A percentile compares a stretch with the other conserved stretches of the same genome.
These are phyloP conservation scores for Bufo gargarizans DNA, from an alignment of 2,113 vertebrate genomes.

Conservation along the genomic window DNA sequence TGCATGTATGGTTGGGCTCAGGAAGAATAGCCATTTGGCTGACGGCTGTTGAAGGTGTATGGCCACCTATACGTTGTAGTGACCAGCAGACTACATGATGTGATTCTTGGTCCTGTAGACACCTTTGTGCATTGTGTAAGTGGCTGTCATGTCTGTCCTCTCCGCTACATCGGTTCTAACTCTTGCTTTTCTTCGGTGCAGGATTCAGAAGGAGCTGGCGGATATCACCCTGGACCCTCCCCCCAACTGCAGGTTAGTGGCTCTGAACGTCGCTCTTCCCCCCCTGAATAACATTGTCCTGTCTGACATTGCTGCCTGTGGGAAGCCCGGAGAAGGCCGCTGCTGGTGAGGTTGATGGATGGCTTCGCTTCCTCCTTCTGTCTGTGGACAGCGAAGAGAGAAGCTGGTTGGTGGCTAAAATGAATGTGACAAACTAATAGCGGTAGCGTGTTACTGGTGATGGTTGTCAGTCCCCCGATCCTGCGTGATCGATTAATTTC, in stretches of 20 bases:
- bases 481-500: not conserved
- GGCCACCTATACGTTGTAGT: too few species aligned
- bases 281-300: conserved; percentile 15
- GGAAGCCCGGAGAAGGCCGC: not conserved
- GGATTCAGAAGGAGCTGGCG: conserved; percentile 98
- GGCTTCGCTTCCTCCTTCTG: not conserved
- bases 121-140: not conserved
- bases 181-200: conserved; percentile 64
- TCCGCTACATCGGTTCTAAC: not conserved
- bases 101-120: not conserved
- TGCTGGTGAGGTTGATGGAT: conserved; percentile 6
- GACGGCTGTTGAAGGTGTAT: too few species aligned
- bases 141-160: not conserved
- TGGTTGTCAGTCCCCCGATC: not conserved
- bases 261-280: not conserved
- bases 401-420: not conserved
- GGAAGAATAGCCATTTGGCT: too few species aligned
- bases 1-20: too few species aligned
- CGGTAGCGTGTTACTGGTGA: not conserved
- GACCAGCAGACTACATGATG: too few species aligned
- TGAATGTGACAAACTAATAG: not conserved
- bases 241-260: conserved; percentile 91
- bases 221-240: conserved; percentile 96
- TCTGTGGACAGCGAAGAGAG: not conserved
- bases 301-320: conserved; percentile 15